Conservation (phyloP, 2,888 invertebrate genomes). For the Drosophila mayaguana region DNA sequence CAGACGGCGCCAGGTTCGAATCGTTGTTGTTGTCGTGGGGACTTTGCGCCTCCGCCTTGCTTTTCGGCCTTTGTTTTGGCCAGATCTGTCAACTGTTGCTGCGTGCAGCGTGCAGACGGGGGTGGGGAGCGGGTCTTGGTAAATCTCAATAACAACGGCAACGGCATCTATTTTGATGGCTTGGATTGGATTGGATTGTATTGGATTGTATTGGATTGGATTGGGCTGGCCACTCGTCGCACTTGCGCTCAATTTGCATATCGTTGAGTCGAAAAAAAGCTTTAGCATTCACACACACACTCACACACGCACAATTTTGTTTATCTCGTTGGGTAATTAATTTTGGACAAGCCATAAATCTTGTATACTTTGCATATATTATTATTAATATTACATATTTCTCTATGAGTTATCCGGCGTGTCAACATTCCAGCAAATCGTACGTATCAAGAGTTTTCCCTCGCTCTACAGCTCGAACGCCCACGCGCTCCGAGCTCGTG, state of each 20-base stretch:
- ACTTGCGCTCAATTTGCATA: slow-evolving; percentile 63
- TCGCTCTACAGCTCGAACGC: slow-evolving; percentile 29
- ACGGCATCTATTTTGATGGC: slow-evolving; percentile 52
- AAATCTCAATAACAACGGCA: slow-evolving; percentile 63
- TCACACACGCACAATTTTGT: slow-evolving; percentile 9
- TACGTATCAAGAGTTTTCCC: slow-evolving; percentile 51
- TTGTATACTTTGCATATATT: slow-evolving; percentile 75
- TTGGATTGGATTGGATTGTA: slow-evolving; percentile 9
- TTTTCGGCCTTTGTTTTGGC: slow-evolving; percentile 64
- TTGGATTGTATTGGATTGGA: not conserved
- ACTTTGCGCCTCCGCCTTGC: slow-evolving; percentile 45
- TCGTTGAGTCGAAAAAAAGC: slow-evolving; percentile 43
- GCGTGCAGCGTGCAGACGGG: not conserved
- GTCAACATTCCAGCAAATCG: slow-evolving; percentile 64
- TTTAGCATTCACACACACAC: slow-evolving; percentile 41
- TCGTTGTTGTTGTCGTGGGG: slow-evolving; percentile 9
- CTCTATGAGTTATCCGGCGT: slow-evolving; percentile 72
- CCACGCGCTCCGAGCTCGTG: slow-evolving; percentile 57
- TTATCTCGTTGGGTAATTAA: slow-evolving; percentile 64
- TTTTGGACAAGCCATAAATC: slow-evolving; percentile 73
- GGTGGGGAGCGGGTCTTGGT: slow-evolving; percentile 39
- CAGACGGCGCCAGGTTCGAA: slow-evolving; percentile 63
- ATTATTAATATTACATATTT: slow-evolving; percentile 54
- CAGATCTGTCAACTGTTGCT: slow-evolving; percentile 50
- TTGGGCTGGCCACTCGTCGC: slow-evolving; percentile 47